These are phyloP conservation scores for Dilophus febrilis DNA, from an alignment of 2,888 invertebrate genomes.

Conservation along the genomic window DNA sequence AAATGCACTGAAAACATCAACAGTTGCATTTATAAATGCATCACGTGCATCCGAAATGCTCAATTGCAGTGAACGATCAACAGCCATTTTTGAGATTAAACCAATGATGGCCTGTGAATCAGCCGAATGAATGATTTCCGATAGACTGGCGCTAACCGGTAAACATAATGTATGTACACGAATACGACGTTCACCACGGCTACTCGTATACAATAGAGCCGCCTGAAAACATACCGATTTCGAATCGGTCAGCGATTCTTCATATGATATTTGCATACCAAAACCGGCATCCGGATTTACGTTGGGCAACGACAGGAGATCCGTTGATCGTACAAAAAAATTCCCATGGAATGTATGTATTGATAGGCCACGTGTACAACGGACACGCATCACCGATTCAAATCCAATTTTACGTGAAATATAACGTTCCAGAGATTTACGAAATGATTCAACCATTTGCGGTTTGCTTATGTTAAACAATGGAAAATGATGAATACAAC, in stretches of 20 bases:
- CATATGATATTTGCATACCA: slow-evolving; percentile 94
- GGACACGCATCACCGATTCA: slow-evolving; percentile 94
- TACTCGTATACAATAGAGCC: slow-evolving; percentile 89
- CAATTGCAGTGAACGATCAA: slow-evolving; percentile 73
- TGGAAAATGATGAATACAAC: slow-evolving; percentile 83
- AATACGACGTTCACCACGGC: slow-evolving; percentile 88
- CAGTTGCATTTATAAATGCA: slow-evolving; percentile 86
- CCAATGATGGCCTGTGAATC: slow-evolving; percentile 90
- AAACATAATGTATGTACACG: slow-evolving; percentile 93
- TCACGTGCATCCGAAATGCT: slow-evolving; percentile 87
- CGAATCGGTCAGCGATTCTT: slow-evolving; percentile 72
- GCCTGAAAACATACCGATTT: slow-evolving; percentile 94
- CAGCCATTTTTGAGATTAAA: slow-evolving; percentile 92
- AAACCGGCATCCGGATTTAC: slow-evolving; percentile 96
- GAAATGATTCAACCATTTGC: slow-evolving; percentile 56
- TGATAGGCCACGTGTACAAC: slow-evolving; percentile 82
- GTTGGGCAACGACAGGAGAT: slow-evolving; percentile 88
- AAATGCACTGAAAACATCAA: slow-evolving; percentile 71
- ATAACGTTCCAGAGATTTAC: slow-evolving; percentile 67
- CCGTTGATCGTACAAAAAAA: slow-evolving; percentile 96
- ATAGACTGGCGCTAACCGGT: slow-evolving; percentile 69
- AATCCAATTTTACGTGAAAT: slow-evolving; percentile 94
- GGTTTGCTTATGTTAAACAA: slow-evolving; percentile 57
- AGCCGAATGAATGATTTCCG: slow-evolving; percentile 74
- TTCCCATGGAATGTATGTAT: slow-evolving; percentile 99